Evolutionary conservation across 2,888 invertebrate genomes (phyloP), one percentile per base, ranked within the genome.

Genomic region (Hipparchia sbordonii): DNA sequence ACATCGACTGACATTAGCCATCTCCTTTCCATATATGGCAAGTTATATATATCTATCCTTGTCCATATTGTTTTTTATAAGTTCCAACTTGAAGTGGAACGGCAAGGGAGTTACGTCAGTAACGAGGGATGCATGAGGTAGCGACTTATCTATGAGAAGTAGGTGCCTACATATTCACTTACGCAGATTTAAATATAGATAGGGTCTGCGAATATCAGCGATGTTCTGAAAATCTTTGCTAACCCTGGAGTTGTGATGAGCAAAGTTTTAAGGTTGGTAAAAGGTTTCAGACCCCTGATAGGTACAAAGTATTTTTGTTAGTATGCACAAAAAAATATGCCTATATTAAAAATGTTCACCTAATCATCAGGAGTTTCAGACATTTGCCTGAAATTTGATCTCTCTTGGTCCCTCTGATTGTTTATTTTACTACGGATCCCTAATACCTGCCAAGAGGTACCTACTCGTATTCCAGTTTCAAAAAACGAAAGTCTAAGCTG

Each of bases 21-120:
- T 93, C 93, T 90, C 89, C 84, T 88, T 94, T 89, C 85, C 83
- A 83, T 90, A 83, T 86, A 90, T 80, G 85, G 89, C 84, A 86
- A 87, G 85, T 84, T 87, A 82, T 82, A 87, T 91, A 84, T 82
- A 71, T 81, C 90, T 86, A 80, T 91, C 91, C 84, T 85, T 86
- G 79, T 88, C 85, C 85, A 86, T 86, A 83, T 82, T 72, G 78
- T 80, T 82, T 84, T 86, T 85, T 84, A 84, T 79, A 81, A 81
- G 80, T 82, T 86, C 81, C 87, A 81, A 79, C 92, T 90, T 89
- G 78, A 91, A 93, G 80, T 80, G 78, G 81, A 87, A 89, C 87
- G 80, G 86, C 82, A 82, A 88, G 87, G 84, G 81, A 79, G 87
- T 92, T 90, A 87, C 90, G 89, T 91, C 91, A 82, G 79, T 84